A percentile compares a stretch with the other conserved stretches of the same genome.
phyloP scores from a whole-genome alignment of 2,797 vertebrate genomes.

The Coluber constrictor region DNA sequence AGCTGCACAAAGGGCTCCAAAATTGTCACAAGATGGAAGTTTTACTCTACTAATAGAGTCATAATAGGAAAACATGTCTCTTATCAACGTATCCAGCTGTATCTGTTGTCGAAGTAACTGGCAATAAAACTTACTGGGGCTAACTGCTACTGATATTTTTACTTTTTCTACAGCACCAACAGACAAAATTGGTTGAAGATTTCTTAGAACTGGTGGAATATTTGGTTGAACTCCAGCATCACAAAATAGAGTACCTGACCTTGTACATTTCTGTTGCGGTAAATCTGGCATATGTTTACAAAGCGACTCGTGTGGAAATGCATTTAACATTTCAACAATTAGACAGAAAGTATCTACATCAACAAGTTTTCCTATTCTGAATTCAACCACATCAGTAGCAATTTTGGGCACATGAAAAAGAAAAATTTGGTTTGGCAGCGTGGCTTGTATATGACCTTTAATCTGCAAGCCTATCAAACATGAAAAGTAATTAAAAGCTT shows the following conservation, averaged over 20 bases:
- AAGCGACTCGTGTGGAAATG: conserved; percentile 67
- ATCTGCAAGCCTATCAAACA: conserved; percentile 77
- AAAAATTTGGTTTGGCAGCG: conserved; percentile 77
- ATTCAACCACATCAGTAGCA: conserved; percentile 73
- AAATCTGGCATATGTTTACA: conserved; percentile 72
- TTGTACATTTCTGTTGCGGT: conserved; percentile 67
- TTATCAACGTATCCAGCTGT: conserved; percentile 77
- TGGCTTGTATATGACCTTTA: conserved; percentile 77
- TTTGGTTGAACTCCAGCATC: conserved; percentile 55
- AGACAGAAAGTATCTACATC: conserved; percentile 85
- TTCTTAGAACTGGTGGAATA: conserved; percentile 72
- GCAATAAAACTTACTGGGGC: conserved; percentile 82
- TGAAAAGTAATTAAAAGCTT: conserved; percentile 79
- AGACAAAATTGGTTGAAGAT: conserved; percentile 70
- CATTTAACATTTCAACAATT: conserved; percentile 79
- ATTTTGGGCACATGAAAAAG: conserved; percentile 84
- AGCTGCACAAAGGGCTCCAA: conserved; percentile 84
- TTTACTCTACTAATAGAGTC: conserved; percentile 61
- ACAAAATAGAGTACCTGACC: conserved; percentile 62
- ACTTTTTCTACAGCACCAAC: conserved; percentile 74
- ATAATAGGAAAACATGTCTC: conserved; percentile 72
- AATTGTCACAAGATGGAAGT: conserved; percentile 66
- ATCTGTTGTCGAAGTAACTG: conserved; percentile 73
- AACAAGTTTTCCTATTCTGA: conserved; percentile 78
- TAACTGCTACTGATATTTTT: conserved; percentile 79